Base-by-base conservation (phyloP, 1,140 invertebrate genomes). In the Apis mellifera region DNA sequence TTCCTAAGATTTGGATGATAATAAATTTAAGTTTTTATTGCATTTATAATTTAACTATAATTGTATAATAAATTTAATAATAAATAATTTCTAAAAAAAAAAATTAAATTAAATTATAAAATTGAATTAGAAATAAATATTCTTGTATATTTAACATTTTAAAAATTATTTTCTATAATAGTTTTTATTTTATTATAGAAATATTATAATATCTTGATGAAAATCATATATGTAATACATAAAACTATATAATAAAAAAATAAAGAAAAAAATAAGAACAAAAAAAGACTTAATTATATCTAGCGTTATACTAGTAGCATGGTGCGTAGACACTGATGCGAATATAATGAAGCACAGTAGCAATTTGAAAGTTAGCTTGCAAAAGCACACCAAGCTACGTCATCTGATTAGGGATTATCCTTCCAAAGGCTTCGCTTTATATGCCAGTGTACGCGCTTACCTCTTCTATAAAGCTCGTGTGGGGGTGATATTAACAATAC, bases 311-410 rank as follows among this genome's bases (percentile, higher is more conserved):
- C 72, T 3, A 32, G 2, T 32, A 32, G 21, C 71, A 68, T 64
- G 78, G 83, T 64, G 79, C 72, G 48, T 32, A 60, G 69, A 65
- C 75, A 81, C 87, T 88, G 87, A 89, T 87, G 87, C 78, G 87
- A 84, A 86, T 86, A 89, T 89, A 89, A 89, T 89, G 87, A 88
- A 87, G 82, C 78, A 64, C 87, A 79, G 77, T 86, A 83, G 87
- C 87, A 89, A 89, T 89, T 89, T 89, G 74, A 60, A 86, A n/a
- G 70, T 84, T 82, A 73, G 75, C 77, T 59, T 9, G 71, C 85
- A 64, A 77, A 69, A 65, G 65, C 60, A 48, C 48, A 68, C 5
- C 62, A 77, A 68, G 70, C 70, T 59, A 54, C 60, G 1, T 75
- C 83, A 85, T 80, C 86, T 50, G 69, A 54, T 85, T 74, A 76